phyloP scores from a whole-genome alignment of 2,888 invertebrate species.

The Imbricaverruca yamaguchii region DNA sequence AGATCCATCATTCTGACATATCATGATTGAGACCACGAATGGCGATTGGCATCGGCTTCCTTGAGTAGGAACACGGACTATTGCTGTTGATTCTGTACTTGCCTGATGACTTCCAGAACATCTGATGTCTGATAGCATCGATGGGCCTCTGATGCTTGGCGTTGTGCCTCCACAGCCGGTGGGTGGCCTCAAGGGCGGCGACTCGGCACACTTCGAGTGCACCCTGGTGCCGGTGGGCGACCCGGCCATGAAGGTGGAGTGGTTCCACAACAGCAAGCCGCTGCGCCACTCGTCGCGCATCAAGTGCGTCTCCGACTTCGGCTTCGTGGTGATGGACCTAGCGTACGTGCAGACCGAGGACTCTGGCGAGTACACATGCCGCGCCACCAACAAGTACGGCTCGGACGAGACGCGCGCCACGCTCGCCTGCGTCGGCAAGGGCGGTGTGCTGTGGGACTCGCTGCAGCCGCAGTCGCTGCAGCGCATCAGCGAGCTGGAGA shows the following conservation, averaged over 20 bases:
- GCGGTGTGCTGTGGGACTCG: slow-evolving; percentile 79
- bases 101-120: too few species aligned
- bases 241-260: slow-evolving; percentile 87
- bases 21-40: too few species aligned
- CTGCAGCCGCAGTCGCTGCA: slow-evolving; percentile 85
- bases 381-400: slow-evolving; percentile 76
- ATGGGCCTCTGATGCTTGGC: neutral
- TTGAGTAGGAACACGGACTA: too few species aligned
- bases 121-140: too few species aligned
- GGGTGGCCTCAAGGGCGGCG: slow-evolving; percentile 58
- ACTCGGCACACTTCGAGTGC: slow-evolving; percentile 92
- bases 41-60: too few species aligned
- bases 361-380: slow-evolving; percentile 86
- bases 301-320: slow-evolving; percentile 90
- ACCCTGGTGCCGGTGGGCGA: slow-evolving; percentile 89
- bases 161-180: slow-evolving; percentile 52
- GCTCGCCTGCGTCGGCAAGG: slow-evolving; percentile 68
- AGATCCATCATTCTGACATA: too few species aligned
- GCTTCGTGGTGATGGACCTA: slow-evolving; percentile 88
- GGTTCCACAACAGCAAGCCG: slow-evolving; percentile 91
- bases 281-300: slow-evolving; percentile 81
- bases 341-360: slow-evolving; percentile 90
- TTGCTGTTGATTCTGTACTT: too few species aligned
- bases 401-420: slow-evolving; percentile 81
- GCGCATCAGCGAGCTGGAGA: slow-evolving; percentile 76